A percentile compares a stretch with the other conserved stretches of the same genome.
These are phyloP conservation scores for Iguana delicatissima DNA, from an alignment of 2,797 vertebrate genomes.

Conservation along the genomic window DNA sequence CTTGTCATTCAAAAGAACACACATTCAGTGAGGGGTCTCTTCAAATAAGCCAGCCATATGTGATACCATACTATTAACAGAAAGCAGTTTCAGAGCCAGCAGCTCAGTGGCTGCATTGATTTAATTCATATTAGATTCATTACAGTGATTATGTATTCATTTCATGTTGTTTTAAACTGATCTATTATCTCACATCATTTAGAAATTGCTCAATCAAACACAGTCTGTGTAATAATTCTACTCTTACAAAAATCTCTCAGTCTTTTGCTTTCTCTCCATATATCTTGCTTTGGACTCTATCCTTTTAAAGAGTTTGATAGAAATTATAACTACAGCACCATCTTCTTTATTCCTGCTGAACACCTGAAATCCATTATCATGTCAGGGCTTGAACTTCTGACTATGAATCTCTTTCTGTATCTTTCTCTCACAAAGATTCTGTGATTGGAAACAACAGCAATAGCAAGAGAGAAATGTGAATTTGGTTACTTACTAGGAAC, in stretches of 20 bases:
- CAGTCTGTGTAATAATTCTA: not conserved
- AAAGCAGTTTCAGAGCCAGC: conserved; percentile 2
- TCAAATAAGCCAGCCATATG: conserved; percentile 12
- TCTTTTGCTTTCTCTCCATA: not conserved
- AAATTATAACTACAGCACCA: not conserved
- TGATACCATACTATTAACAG: conserved; percentile 5
- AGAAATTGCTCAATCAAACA: conserved; percentile 14
- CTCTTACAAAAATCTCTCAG: not conserved
- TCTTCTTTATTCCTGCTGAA: not conserved
- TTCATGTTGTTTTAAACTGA: conserved; percentile 16
- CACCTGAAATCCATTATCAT: not conserved
- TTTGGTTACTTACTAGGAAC: conserved; percentile 92
- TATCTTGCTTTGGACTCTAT: not conserved
- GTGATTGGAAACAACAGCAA: not conserved
- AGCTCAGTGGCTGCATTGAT: conserved; percentile 28
- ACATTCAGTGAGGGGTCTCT: conserved; percentile 9
- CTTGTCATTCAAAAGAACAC: conserved; percentile 29
- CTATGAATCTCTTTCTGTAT: not conserved
- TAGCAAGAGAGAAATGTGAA: not conserved
- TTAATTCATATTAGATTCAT: conserved; percentile 30
- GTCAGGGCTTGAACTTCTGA: not conserved
- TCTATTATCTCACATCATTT: conserved; percentile 21
- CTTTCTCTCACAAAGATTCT: not conserved
- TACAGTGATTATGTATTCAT: not conserved
- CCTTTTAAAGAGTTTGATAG: not conserved